phyloP scores from a whole-genome alignment of 1,140 invertebrate genomes.

The Nephotettix cincticeps region DNA sequence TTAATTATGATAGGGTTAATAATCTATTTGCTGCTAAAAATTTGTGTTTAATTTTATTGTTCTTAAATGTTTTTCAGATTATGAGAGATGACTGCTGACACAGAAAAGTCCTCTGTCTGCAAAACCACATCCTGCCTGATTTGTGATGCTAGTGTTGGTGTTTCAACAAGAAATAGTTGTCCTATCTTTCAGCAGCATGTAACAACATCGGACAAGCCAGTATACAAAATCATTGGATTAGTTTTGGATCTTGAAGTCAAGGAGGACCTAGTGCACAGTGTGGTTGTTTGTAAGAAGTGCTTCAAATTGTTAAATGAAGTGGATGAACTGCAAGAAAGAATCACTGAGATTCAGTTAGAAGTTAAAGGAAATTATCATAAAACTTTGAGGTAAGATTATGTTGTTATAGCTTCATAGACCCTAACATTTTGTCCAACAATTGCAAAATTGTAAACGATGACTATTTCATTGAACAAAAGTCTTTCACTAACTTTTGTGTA shows the following conservation, averaged over 20 bases:
- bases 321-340: slow-evolving; percentile 56
- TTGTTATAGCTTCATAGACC: too few relatives aligned
- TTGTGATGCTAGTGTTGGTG: slow-evolving; percentile 55
- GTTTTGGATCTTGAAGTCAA: slow-evolving; percentile 53
- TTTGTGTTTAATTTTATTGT: neutral
- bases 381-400: slow-evolving; percentile 49
- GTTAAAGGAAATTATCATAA: slow-evolving; percentile 49
- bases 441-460: too few relatives aligned
- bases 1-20: neutral
- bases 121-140: slow-evolving; percentile 49
- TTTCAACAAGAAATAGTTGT: slow-evolving; percentile 54
- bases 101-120: slow-evolving; percentile 27
- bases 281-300: slow-evolving; percentile 63
- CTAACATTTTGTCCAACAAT: too few relatives aligned
- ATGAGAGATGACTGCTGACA: slow-evolving; percentile 35
- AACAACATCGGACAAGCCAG: slow-evolving; percentile 48
- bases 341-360: slow-evolving; percentile 52
- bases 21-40: neutral
- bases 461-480: too few relatives aligned
- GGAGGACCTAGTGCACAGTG: slow-evolving; percentile 52
- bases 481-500: too few relatives aligned
- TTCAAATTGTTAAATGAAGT: slow-evolving; percentile 60
- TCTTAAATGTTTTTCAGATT: slow-evolving; percentile 5
- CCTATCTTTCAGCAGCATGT: slow-evolving; percentile 51
- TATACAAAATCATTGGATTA: slow-evolving; percentile 50